Evolutionary conservation across 2,888 invertebrate species (phyloP).

Genomic region (Drosophila sordidula): DNA sequence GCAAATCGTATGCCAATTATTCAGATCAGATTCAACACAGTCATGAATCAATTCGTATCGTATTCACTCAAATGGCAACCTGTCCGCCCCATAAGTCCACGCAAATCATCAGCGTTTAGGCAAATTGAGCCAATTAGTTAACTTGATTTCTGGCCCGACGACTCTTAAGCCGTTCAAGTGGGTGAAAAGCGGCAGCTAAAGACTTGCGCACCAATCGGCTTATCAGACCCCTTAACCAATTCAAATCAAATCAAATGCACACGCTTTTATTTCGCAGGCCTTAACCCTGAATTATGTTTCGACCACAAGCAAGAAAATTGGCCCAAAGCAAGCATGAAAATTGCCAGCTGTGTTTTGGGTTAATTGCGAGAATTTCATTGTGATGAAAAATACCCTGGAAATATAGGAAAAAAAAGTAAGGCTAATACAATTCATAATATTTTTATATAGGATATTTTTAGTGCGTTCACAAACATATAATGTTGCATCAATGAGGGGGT

Average conservation of each 20-base stretch:
- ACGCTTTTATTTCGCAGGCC: background rate
- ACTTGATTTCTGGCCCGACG: constrained; percentile 7
- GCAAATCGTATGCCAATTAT: constrained; percentile 28
- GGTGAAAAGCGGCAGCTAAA: constrained; percentile 25
- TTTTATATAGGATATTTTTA: no score
- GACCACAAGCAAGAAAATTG: background rate
- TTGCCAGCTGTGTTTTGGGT: no score
- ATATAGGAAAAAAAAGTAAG: no score
- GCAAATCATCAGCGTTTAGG: constrained; percentile 37
- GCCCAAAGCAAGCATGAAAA: no score
- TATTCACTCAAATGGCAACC: constrained; percentile 17
- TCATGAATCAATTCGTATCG: constrained; percentile 28
- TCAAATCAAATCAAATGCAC: constrained; percentile 39
- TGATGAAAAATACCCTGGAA: no score
- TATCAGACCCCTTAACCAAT: constrained; percentile 29
- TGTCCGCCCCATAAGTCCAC: constrained; percentile 40
- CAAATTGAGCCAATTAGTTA: constrained; percentile 42
- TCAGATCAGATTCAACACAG: constrained; percentile 19
- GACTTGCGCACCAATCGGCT: constrained; percentile 8
- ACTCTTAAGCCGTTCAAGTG: constrained; percentile 13
- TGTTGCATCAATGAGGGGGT: no score
- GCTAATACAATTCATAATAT: no score
- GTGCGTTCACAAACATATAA: no score
- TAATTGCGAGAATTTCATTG: background rate
- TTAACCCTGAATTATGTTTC: constrained; percentile 23